phyloP scores from a whole-genome alignment of 2,888 invertebrate genomes.

The Synergus laeviventris region DNA sequence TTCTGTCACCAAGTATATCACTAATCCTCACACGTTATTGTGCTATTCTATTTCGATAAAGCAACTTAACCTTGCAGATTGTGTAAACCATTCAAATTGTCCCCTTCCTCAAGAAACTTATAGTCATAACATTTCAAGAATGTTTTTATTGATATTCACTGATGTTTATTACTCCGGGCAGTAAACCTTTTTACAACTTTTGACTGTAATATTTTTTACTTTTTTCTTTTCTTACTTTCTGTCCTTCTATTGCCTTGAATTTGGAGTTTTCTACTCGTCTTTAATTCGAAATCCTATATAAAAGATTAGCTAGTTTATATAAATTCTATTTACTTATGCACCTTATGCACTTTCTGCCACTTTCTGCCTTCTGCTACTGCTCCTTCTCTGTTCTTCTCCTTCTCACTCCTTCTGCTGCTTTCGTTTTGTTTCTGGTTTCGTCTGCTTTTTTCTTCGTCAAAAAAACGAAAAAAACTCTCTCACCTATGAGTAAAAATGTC shows the following conservation, averaged over 20 bases:
- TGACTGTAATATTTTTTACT: neutral
- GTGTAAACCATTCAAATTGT: neutral
- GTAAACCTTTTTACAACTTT: neutral
- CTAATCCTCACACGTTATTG: neutral
- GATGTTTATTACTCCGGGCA: too few species aligned
- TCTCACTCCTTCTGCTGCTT: too few species aligned
- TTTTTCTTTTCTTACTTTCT: neutral
- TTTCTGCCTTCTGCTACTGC: too few species aligned
- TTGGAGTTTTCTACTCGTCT: neutral
- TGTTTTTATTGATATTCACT: neutral
- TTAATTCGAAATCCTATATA: neutral
- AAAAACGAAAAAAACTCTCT: too few species aligned
- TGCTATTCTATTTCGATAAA: neutral
- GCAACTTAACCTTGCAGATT: neutral
- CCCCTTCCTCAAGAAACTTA: too few species aligned
- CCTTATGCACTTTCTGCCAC: too few species aligned
- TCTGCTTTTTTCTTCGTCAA: too few species aligned
- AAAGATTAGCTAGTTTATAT: too few species aligned
- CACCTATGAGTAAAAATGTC: too few species aligned
- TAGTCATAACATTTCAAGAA: neutral
- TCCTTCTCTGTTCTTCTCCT: too few species aligned
- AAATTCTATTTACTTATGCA: too few species aligned
- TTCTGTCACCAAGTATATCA: conserved; percentile 31
- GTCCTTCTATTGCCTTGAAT: neutral
- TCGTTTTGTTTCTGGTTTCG: too few species aligned